phyloP scores from a whole-genome alignment of 1,140 invertebrate genomes.

The Drosophila arizonae region DNA sequence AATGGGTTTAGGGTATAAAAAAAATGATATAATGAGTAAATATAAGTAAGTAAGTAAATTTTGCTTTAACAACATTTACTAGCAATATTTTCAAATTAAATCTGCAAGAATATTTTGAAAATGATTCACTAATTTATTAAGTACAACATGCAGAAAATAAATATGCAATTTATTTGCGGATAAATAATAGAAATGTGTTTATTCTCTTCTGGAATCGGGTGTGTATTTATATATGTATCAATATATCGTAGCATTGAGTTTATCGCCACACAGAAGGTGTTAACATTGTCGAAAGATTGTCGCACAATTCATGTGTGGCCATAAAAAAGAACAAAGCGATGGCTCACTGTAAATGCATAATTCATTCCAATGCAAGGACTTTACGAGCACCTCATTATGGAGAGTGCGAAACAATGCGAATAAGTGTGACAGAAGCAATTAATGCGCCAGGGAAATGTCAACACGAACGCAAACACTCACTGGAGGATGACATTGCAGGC shows the following conservation, averaged over 20 bases:
- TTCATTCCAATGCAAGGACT: slow-evolving; percentile 53
- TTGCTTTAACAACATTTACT: too few species aligned
- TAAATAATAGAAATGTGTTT: too few species aligned
- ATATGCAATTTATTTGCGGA: too few species aligned
- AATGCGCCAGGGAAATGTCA: slow-evolving; percentile 69
- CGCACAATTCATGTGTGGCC: slow-evolving; percentile 42
- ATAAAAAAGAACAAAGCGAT: slow-evolving; percentile 33
- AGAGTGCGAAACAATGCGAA: slow-evolving; percentile 67
- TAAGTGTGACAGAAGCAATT: slow-evolving; percentile 80
- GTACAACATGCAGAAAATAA: too few species aligned
- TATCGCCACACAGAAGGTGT: slow-evolving; percentile 47
- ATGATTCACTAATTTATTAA: too few species aligned
- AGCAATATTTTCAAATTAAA: too few species aligned
- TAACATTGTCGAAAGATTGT: slow-evolving; percentile 38
- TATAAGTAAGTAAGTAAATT: too few species aligned
- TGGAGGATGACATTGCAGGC: slow-evolving; percentile 30
- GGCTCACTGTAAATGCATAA: slow-evolving; percentile 47
- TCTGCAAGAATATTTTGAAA: too few species aligned
- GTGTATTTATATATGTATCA: too few species aligned
- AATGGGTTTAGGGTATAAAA: too few species aligned
- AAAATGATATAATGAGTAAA: too few species aligned
- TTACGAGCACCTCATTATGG: slow-evolving; percentile 69
- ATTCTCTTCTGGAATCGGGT: too few species aligned
- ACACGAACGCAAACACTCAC: slow-evolving; percentile 38
- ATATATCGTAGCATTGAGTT: neutral